phyloP scores from a whole-genome alignment of 2,888 invertebrate species.

The Serrognathus titanus region DNA sequence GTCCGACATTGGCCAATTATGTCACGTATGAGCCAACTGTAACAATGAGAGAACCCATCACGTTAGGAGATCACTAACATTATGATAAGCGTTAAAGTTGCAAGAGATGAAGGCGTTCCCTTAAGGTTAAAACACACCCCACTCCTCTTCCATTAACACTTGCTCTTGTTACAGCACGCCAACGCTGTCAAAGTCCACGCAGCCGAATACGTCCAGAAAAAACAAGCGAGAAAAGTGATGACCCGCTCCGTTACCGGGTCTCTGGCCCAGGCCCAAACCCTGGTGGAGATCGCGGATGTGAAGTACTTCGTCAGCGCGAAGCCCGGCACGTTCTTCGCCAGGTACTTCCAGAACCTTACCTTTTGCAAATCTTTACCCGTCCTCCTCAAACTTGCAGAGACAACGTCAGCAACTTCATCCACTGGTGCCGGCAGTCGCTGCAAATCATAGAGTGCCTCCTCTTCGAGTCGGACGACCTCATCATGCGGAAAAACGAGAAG shows the following conservation, averaged over 20 bases:
- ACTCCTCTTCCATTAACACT: not conserved
- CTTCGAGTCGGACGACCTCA: constrained; percentile 95
- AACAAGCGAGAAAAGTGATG: constrained; percentile 61
- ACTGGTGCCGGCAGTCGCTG: constrained; percentile 75
- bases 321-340: constrained; percentile 86
- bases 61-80: too few species aligned
- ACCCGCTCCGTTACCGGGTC: constrained; percentile 60
- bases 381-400: constrained; percentile 60
- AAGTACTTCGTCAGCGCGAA: constrained; percentile 83
- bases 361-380: constrained; percentile 9
- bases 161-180: constrained; percentile 73
- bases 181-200: constrained; percentile 86
- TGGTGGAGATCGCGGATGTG: constrained; percentile 70
- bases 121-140: too few species aligned
- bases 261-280: constrained; percentile 60
- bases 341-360: constrained; percentile 28
- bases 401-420: constrained; percentile 94
- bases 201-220: constrained; percentile 70
- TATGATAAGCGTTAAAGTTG: too few species aligned
- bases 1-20: too few species aligned
- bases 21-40: too few species aligned
- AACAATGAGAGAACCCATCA: too few species aligned
- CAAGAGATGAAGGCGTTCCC: too few species aligned
- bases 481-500: constrained; percentile 92
- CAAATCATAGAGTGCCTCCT: constrained; percentile 87